Base-by-base conservation (phyloP, 2,113 vertebrate genomes). In the Labeo rohita region DNA sequence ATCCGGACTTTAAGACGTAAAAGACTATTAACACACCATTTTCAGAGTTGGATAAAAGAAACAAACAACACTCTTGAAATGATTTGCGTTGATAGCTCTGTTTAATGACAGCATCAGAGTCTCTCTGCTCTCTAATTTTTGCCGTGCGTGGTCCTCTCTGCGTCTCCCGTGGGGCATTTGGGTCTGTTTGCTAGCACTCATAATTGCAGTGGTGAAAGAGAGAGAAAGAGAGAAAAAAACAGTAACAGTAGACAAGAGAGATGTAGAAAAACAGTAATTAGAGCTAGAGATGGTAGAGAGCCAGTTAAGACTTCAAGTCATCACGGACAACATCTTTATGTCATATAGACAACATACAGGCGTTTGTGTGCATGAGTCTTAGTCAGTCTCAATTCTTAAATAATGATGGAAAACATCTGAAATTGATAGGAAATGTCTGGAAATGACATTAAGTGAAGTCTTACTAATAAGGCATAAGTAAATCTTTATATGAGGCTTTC, bases 201-300 rank as follows among this genome's bases (percentile, higher is more conserved):
- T 80, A 89, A 86, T 84, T 89, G 89, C 74, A 70, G 84, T 85
- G 84, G 87, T 84, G 73, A 66, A 66, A 84, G 82, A 88, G 80
- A 47, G 28, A 49, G 65, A 88, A 47, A 86, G 76, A 87, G 78
- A 77, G 39, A 54, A 77, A 75, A 74, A 77, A 77, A 54, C 56
- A 74, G 63, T 72, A 84, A 87, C 86, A 82, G 73, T 80, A 80
- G 86, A 77, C 83, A 84, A 80, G 75, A 84, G 84, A 68, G 79
- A 87, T 85, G 70, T 88, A 68, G 88, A 88, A 89, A 90, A 89
- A 91, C 87, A 89, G 47, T 88, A 89, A 90, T 91, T 91, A 91
- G 77, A 28, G 63, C 76, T 85, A 43, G 84, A 50, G 52, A 73
- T 79, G 83, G 80, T 87, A 68, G 87, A 85, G 68, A 66, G 77